phyloP scores from a whole-genome alignment of 2,888 invertebrate species.

The Yponomeuta sedellus region DNA sequence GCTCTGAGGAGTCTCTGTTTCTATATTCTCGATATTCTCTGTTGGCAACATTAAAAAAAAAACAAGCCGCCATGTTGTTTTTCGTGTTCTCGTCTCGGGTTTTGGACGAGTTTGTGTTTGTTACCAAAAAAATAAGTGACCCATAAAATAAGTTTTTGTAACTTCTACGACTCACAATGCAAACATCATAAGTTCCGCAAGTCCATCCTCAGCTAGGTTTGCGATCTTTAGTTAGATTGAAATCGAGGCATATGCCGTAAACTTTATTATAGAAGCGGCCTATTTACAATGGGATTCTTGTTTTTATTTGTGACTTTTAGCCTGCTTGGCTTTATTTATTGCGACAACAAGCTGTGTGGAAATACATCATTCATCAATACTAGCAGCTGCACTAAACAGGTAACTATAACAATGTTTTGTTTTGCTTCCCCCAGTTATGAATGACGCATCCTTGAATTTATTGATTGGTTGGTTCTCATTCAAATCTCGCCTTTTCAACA shows the following conservation, averaged over 20 bases:
- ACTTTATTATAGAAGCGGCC: not conserved
- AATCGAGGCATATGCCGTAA: not conserved
- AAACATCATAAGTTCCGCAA: not conserved
- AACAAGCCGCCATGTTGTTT: too few relatives aligned
- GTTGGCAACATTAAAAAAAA: too few relatives aligned
- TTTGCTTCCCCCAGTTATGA: not conserved
- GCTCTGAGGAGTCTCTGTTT: too few relatives aligned
- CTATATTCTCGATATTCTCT: too few relatives aligned
- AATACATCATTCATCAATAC: slow-evolving; percentile 39
- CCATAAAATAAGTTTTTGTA: too few relatives aligned
- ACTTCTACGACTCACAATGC: not conserved
- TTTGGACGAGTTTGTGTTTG: not conserved
- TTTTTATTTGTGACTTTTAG: slow-evolving; percentile 40
- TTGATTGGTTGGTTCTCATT: not conserved
- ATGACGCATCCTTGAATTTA: slow-evolving; percentile 7
- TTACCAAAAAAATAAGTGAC: not conserved
- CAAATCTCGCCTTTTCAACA: not conserved
- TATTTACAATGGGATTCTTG: slow-evolving; percentile 21
- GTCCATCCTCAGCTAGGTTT: not conserved
- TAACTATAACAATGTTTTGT: slow-evolving; percentile 26
- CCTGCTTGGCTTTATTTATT: slow-evolving; percentile 41
- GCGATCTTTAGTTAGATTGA: too few relatives aligned
- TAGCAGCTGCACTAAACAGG: slow-evolving; percentile 60
- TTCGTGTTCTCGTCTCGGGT: too few relatives aligned
- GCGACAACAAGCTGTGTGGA: slow-evolving; percentile 40